These are phyloP conservation scores for Tipula helvola DNA, from an alignment of 2,888 invertebrate species.

Conservation along the genomic window DNA sequence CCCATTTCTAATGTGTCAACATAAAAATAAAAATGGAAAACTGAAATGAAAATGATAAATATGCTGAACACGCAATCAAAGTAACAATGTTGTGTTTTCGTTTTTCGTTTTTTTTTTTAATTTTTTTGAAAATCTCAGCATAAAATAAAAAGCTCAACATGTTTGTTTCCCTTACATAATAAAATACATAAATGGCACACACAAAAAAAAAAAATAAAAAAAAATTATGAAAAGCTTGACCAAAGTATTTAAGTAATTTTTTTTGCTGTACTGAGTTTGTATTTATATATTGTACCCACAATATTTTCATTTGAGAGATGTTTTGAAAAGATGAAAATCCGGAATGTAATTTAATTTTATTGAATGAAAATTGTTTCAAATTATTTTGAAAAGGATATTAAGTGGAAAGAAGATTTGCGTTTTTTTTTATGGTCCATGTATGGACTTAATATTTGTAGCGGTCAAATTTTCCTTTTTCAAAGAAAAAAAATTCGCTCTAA, in stretches of 20 bases:
- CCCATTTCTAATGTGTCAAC: not conserved
- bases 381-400: not conserved
- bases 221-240: not conserved
- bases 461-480: not conserved
- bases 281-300: not conserved
- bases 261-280: not conserved
- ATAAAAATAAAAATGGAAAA: not conserved
- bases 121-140: not conserved
- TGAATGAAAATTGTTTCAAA: conserved; percentile 4
- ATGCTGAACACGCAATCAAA: conserved; percentile 4
- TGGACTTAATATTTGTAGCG: not conserved
- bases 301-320: not conserved
- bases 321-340: not conserved
- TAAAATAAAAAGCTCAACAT: not conserved
- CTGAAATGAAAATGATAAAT: not conserved
- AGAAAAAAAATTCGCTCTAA: not conserved
- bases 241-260: not conserved
- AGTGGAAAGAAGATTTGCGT: not conserved
- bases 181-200: not conserved
- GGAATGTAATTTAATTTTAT: conserved; percentile 4
- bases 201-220: no score
- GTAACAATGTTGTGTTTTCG: not conserved
- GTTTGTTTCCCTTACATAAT: not conserved
- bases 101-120: not conserved
- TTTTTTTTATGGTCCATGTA: not conserved